These are phyloP conservation scores for Caenorhabditis remanei DNA, from an alignment of 1,140 invertebrate genomes.

Conservation along the genomic window DNA sequence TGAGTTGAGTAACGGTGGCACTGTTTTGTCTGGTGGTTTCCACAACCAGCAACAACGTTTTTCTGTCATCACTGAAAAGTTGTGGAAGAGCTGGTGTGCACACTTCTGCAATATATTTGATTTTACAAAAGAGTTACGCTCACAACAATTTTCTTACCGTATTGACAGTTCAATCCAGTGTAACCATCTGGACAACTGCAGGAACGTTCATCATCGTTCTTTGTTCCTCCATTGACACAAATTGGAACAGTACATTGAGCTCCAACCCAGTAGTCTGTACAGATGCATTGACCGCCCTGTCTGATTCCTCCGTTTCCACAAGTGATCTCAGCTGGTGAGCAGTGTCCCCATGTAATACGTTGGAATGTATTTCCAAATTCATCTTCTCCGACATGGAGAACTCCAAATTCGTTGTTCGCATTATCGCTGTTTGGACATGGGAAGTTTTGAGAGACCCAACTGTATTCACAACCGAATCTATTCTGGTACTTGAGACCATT, in stretches of 20 bases:
- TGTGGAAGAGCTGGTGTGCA: slow-evolving; percentile 29
- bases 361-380: slow-evolving; percentile 65
- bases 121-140: no score
- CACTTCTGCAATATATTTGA: neutral
- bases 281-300: slow-evolving; percentile 65
- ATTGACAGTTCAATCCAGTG: slow-evolving; percentile 64
- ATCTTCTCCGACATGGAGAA: slow-evolving; percentile 67
- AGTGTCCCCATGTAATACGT: slow-evolving; percentile 64
- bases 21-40: slow-evolving; percentile 58
- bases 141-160: no score
- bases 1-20: slow-evolving; percentile 44
- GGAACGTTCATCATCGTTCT: slow-evolving; percentile 8
- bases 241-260: slow-evolving; percentile 60
- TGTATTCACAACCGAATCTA: slow-evolving; percentile 55
- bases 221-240: slow-evolving; percentile 66
- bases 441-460: slow-evolving; percentile 62
- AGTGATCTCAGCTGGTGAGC: slow-evolving; percentile 16
- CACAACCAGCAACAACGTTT: slow-evolving; percentile 58
- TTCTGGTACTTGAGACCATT: slow-evolving; percentile 61
- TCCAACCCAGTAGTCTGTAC: slow-evolving; percentile 66
- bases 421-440: slow-evolving; percentile 61
- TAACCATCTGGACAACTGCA: slow-evolving; percentile 64
- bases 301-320: slow-evolving; percentile 66
- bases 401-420: slow-evolving; percentile 56
- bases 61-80: slow-evolving; percentile 53